Conservation (phyloP, 2,113 vertebrate species). For the Melanerpes formicivorus region DNA sequence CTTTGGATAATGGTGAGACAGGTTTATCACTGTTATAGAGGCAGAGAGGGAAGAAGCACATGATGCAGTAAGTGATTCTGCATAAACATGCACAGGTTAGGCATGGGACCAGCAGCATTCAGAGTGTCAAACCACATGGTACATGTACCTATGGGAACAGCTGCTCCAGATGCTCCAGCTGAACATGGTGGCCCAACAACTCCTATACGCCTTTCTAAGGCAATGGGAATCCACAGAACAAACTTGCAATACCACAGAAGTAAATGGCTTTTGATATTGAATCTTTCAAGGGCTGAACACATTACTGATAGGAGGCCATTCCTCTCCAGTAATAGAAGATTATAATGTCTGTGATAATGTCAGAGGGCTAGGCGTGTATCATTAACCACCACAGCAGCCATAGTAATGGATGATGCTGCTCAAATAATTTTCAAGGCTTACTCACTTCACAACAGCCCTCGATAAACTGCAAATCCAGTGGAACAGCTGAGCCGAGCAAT, state of each 20-base stretch:
- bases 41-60: not conserved
- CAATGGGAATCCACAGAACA: not conserved
- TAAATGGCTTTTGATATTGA: conserved; percentile 26
- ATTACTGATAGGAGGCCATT: conserved; percentile 17
- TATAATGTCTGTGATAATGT: conserved; percentile 8
- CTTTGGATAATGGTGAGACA: not conserved
- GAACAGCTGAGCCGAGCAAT: conserved; percentile 41
- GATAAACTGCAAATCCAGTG: conserved; percentile 55
- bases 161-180: not conserved
- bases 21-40: not conserved
- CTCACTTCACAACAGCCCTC: conserved; percentile 29
- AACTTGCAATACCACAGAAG: not conserved
- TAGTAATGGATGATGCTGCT: not conserved
- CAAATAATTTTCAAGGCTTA: conserved; percentile 3
- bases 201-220: not conserved
- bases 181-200: not conserved
- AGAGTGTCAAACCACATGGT: not conserved
- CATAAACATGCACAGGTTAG: not conserved
- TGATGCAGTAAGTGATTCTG: not conserved
- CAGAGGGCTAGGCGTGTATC: conserved; percentile 26
- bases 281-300: not conserved
- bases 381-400: not conserved
- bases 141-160: fast-evolving
- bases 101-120: not conserved
- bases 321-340: conserved; percentile 17